These are phyloP conservation scores for Machimus rusticus DNA, from an alignment of 2,888 invertebrate genomes.

Conservation along the genomic window DNA sequence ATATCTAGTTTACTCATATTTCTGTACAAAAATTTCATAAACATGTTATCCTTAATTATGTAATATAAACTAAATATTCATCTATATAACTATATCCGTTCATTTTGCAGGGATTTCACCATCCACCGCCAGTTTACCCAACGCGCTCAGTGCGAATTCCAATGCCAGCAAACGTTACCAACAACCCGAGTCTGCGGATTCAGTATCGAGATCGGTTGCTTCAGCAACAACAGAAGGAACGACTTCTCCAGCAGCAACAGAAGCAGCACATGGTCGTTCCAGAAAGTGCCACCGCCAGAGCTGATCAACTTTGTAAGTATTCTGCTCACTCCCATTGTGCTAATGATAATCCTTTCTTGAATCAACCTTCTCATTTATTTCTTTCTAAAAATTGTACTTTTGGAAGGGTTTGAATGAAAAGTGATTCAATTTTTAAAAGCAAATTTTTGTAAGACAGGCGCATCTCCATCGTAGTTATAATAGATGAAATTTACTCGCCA, in stretches of 20 bases:
- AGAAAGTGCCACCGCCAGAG: conserved; percentile 74
- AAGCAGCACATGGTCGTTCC: conserved; percentile 83
- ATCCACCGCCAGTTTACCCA: conserved; percentile 60
- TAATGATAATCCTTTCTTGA: background rate
- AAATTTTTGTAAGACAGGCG: background rate
- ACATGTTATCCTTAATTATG: too few relatives aligned
- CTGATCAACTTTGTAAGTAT: conserved; percentile 56
- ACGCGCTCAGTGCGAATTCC: conserved; percentile 56
- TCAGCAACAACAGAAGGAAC: conserved; percentile 71
- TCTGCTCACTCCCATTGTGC: background rate
- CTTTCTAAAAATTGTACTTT: conserved; percentile 28
- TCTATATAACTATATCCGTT: background rate
- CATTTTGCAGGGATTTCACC: conserved; percentile 56
- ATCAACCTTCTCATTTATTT: conserved; percentile 27
- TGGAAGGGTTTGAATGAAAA: conserved; percentile 42
- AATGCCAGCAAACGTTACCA: conserved; percentile 55
- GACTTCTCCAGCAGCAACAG: conserved; percentile 80
- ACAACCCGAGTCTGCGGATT: conserved; percentile 54
- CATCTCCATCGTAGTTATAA: conserved; percentile 21
- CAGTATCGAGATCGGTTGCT: conserved; percentile 55
- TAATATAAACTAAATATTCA: too few relatives aligned
- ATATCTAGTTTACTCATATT: too few relatives aligned
- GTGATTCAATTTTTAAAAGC: background rate
- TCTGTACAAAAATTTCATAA: too few relatives aligned
- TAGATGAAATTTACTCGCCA: background rate